Evolutionary conservation across 2,888 invertebrate species (phyloP), one percentile per base, ranked within the genome.

Genomic region (Odontothrips loti): DNA sequence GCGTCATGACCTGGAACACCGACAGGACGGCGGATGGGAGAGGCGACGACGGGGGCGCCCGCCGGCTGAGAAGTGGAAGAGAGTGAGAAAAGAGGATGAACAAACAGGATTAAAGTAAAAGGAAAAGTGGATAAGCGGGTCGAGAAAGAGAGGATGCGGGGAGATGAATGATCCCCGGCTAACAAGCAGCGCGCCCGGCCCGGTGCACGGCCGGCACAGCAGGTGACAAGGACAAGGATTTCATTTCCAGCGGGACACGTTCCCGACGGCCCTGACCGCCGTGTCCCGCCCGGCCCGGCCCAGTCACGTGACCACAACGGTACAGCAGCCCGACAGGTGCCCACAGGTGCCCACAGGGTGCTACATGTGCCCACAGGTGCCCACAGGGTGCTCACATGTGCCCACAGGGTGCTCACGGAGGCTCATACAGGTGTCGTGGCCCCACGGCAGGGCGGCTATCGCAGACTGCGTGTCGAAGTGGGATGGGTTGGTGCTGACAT

Each of bases 161-260:
- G 51, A 51, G 51, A 20, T 17, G 51, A 20, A 51, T 12, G 51
- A 51, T 43, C 34, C 34, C 34, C 34, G 34, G 34, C 34, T 43
- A 43, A 43, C 34, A 43, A 43, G 34, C 34, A 43, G 34, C 6
- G 34, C 34, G 34, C 34, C 34, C 34, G 34, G 34, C 34, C 34
- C 34, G 34, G 34, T 2, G 34, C 3, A 6, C 3, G 34, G 34
- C 3, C 3, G 34, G 34, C 3, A 6, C 3, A 4, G 34, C 34
- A 43, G 34, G 58, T 58, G 58, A 58, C 58, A 58, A 43, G 58
- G 58, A 58, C 58, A 58, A 58, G 58, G 58, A 58, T 58, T 58
- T 58, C 58, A 58, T 58, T 58, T 17, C 58, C 20, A 58, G 58
- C n/a, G 1, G 58, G 58, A 58, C 20, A 58, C 58, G 58, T 58